A percentile compares a stretch with the other conserved stretches of the same genome.
These are phyloP conservation scores for Chascanopsetta lugubris DNA, from an alignment of 2,113 vertebrate genomes.

Conservation along the genomic window DNA sequence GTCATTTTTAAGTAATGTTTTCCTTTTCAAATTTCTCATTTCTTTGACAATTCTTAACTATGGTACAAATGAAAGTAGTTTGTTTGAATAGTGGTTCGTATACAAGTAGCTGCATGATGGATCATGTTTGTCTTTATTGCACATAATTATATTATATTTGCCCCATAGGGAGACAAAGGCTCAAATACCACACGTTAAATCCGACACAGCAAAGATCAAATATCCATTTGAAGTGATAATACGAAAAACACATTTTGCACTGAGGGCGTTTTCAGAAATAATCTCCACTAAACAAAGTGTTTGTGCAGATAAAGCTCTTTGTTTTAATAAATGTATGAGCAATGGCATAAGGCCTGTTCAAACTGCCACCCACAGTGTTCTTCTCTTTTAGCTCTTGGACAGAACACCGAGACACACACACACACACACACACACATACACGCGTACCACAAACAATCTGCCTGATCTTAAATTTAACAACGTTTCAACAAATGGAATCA, in stretches of 20 bases:
- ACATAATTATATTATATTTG: too few species aligned
- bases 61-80: too few species aligned
- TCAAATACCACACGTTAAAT: neutral
- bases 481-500: neutral
- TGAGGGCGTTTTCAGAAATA: neutral
- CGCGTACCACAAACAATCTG: neutral
- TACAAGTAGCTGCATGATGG: too few species aligned
- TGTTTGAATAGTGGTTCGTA: too few species aligned
- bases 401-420: neutral
- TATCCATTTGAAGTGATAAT: neutral
- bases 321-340: conserved; percentile 19
- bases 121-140: too few species aligned
- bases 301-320: conserved; percentile 6
- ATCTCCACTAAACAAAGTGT: conserved; percentile 5
- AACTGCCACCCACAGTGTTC: conserved; percentile 6
- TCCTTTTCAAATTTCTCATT: too few species aligned
- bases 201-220: neutral
- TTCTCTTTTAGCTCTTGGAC: neutral
- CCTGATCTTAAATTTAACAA: neutral
- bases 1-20: too few species aligned
- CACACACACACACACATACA: too few species aligned
- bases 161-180: neutral
- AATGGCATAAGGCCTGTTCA: conserved; percentile 5
- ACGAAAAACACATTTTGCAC: neutral
- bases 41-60: too few species aligned